These are phyloP conservation scores for Butastur rufipennis DNA, from an alignment of 2,113 vertebrate genomes.

Conservation along the genomic window DNA sequence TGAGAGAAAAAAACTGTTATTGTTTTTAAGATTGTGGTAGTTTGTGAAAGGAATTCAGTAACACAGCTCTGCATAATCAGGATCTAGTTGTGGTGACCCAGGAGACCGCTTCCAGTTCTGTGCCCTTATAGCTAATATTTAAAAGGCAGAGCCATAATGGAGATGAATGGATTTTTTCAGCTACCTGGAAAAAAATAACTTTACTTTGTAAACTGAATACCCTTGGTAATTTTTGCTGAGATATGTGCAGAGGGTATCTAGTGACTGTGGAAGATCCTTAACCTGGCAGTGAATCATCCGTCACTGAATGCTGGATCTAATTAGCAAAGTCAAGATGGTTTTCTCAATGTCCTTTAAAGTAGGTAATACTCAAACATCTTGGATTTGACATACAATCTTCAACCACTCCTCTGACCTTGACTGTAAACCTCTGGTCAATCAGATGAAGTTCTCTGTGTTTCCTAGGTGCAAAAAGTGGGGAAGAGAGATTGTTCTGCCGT, in stretches of 20 bases:
- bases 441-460: background rate
- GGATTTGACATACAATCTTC: background rate
- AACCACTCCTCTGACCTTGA: background rate
- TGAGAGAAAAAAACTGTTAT: background rate
- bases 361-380: background rate
- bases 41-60: background rate
- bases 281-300: background rate
- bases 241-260: background rate
- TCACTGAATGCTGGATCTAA: background rate
- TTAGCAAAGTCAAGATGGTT: background rate
- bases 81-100: background rate
- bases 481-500: background rate
- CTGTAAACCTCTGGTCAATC: background rate
- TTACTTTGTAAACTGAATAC: background rate
- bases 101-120: background rate
- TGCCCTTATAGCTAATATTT: background rate
- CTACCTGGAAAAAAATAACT: background rate
- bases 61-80: background rate
- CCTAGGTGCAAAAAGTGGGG: accelerated
- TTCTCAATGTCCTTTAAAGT: background rate
- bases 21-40: background rate
- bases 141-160: background rate
- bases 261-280: background rate
- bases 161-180: background rate
- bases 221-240: background rate